These are phyloP conservation scores for Coryphaenoides rupestris DNA, from an alignment of 2,113 vertebrate genomes.

Conservation along the genomic window DNA sequence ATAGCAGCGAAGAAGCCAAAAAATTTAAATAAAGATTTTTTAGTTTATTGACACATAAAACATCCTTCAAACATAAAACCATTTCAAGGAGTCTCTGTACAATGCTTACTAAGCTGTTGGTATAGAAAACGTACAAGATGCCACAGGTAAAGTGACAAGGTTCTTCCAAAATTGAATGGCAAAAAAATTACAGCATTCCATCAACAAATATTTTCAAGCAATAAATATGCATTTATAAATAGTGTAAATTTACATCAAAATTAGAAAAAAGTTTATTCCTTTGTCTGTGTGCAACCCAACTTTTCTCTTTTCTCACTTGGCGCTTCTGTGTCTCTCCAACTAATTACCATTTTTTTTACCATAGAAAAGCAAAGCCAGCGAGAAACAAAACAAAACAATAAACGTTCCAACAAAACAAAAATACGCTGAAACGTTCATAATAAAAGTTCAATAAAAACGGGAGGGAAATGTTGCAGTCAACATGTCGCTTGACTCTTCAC, in stretches of 20 bases:
- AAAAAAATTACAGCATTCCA: conserved; percentile 99
- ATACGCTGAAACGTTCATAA: conserved; percentile 71
- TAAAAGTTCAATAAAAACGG: conserved; percentile 84
- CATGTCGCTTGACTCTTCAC: conserved; percentile 85
- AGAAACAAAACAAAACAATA: conserved; percentile 71
- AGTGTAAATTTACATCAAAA: conserved; percentile 99
- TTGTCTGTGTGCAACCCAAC: conserved; percentile 97
- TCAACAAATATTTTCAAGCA: conserved; percentile 99
- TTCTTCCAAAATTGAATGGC: conserved; percentile 99
- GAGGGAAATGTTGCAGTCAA: conserved; percentile 47
- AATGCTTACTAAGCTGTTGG: conserved; percentile 94
- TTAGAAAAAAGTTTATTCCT: conserved; percentile 96
- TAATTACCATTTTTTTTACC: conserved; percentile 66
- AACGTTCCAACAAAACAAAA: conserved; percentile 79
- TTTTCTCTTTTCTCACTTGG: conserved; percentile 90
- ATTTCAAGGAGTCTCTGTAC: conserved; percentile 94
- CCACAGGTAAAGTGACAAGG: conserved; percentile 91
- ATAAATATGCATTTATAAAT: conserved; percentile 99
- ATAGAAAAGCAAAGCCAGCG: conserved; percentile 74
- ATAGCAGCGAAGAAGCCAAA: not conserved
- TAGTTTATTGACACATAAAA: conserved; percentile 83
- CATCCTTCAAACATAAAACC: conserved; percentile 93
- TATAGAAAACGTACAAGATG: conserved; percentile 97
- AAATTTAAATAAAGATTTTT: conserved; percentile 60
- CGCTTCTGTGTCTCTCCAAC: conserved; percentile 77